Evolutionary conservation across 2,113 vertebrate genomes (phyloP), one percentile per base, ranked within the genome.

Genomic region (Anhinga anhinga): DNA sequence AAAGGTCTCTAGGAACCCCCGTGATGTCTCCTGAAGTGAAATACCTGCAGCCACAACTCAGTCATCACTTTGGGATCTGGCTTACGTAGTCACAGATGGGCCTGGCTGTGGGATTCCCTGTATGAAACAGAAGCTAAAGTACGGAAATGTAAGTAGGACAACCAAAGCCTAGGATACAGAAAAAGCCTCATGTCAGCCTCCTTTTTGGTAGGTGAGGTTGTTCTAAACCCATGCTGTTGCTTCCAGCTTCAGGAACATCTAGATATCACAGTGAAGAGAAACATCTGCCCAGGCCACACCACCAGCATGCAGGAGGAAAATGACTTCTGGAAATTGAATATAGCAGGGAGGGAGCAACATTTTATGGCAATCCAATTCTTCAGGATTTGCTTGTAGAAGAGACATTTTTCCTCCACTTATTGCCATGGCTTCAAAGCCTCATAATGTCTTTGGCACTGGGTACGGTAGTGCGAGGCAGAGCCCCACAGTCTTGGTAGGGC

Each of bases 351-450:
- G 9, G 17, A 91, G 15, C 40, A 91, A 30, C 5, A 6, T 59
- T 34, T 91, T 32, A 56, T 4, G 26, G 69, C 47, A 78, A n/a
- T 58, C 49, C n/a, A 52, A 1, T 40, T 85, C 45, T 90, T 88
- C 14, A n/a, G 36, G 52, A 36, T 87, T 62, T 91, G 56, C 69
- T 81, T 82, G 53, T 18, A 74, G 59, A 76, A 59, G 27, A 67
- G 26, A 90, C 20, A 10, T 52, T 66, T 44, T 13, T 13, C 27
- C 18, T 3, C 26, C n/a, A 3, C 15, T 47, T 23, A 82, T 26
- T 47, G 30, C 47, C 38, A 55, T 36, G 61, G 42, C 47, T 91
- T 96, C 93, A 94, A 71, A 77, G 38, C 65, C 38, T 96, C 4
- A 3, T 50, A 58, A 59, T 69, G 30, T 82, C 84, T 83, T 79